Evolutionary conservation across 2,113 vertebrate species (phyloP), one percentile per base, ranked within the genome.

Genomic region (Pelobates fuscus): DNA sequence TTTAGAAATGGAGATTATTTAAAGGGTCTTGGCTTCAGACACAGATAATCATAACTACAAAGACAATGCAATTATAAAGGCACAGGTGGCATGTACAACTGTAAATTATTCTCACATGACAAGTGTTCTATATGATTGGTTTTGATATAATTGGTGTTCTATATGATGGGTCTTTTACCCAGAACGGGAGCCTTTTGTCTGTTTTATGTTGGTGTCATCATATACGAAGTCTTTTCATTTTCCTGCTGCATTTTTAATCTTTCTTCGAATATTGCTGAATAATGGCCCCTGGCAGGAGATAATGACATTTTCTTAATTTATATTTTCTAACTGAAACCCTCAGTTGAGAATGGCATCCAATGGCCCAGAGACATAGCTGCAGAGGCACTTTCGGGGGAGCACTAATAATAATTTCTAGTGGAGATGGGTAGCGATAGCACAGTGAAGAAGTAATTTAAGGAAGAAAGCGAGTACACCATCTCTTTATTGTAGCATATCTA

Each of bases 281-380:
- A 92, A 90, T 86, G 82, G 84, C 89, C 86, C 79, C 86, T 92
- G 89, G 90, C 90, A 87, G 88, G 79, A 91, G 89, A 90, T 92
- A 91, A 92, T 91, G 88, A 92, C 87, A 89, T 91, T 93, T 92
- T 89, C 89, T 91, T 92, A 90, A 93, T 94, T 93, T 91, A 91
- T 93, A 91, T 89, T 91, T 92, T 88, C 84, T 86, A 84, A 85
- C 84, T 81, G 88, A 87, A 89, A 82, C 84, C n/a, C 86, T 88
- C 86, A 84, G 81, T 91, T 89, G 88, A 87, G 91, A 87, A 88
- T 87, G 89, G 87, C 87, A 86, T 91, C 83, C 79, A 78, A 64
- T 89, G 87, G 84, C 88, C 89, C 83, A 85, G 81, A 89, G 89
- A 88, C 85, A 87, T 79, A 84, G 82, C 83, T 83, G 62, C 78